These are phyloP conservation scores for Diplodus sargus DNA, from an alignment of 2,797 vertebrate genomes.

Conservation along the genomic window DNA sequence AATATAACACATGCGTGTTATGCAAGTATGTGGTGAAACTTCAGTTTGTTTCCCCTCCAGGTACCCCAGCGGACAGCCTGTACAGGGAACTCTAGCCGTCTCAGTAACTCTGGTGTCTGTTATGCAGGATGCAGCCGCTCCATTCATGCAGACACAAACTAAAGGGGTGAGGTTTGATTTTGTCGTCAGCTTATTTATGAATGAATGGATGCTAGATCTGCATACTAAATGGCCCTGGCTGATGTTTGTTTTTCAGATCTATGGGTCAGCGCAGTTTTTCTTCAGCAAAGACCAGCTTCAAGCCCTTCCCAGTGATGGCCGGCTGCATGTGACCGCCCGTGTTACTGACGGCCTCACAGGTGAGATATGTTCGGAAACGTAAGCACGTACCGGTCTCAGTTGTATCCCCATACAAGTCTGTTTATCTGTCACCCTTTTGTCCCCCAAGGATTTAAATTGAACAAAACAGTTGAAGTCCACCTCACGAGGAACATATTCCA, in stretches of 20 bases:
- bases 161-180: slow-evolving; percentile 60
- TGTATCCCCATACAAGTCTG: not conserved
- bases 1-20: not conserved
- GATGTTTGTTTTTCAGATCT: slow-evolving; percentile 61
- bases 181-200: not conserved
- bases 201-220: not conserved
- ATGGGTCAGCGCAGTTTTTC: slow-evolving; percentile 71
- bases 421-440: slow-evolving; percentile 3
- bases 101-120: slow-evolving; percentile 36
- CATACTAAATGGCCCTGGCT: fast-evolving
- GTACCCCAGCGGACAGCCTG: slow-evolving; percentile 61
- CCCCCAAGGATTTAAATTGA: slow-evolving; percentile 57
- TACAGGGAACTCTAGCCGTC: slow-evolving; percentile 62
- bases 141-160: slow-evolving; percentile 44
- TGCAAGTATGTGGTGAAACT: no score
- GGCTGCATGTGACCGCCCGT: slow-evolving; percentile 38
- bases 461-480: slow-evolving; percentile 56
- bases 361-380: slow-evolving; percentile 15
- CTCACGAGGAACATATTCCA: slow-evolving; percentile 41
- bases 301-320: slow-evolving; percentile 3
- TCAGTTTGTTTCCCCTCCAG: slow-evolving; percentile 39
- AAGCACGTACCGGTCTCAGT: not conserved
- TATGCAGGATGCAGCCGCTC: not conserved
- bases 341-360: slow-evolving; percentile 66
- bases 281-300: slow-evolving; percentile 65